These are phyloP conservation scores for Bolborhynchus lineola DNA, from an alignment of 2,113 vertebrate genomes.

Conservation along the genomic window DNA sequence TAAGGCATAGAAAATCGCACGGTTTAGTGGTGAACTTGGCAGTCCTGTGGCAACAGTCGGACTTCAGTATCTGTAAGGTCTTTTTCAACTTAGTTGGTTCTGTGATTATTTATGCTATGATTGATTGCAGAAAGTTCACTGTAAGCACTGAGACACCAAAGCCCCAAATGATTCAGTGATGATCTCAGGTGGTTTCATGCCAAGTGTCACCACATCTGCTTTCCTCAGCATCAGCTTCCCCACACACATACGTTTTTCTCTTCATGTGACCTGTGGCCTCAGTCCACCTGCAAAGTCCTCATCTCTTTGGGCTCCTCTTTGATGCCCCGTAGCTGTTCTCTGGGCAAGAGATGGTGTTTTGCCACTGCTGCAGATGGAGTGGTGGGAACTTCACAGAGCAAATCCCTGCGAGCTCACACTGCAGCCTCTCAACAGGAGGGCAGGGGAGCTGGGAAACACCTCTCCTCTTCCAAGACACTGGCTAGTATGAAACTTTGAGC, in stretches of 20 bases:
- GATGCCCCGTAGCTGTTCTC: neutral
- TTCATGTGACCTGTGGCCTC: neutral
- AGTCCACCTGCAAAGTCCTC: neutral
- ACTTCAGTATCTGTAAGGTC: neutral
- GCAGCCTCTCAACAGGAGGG: neutral
- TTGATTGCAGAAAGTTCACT: neutral
- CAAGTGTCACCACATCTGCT: neutral
- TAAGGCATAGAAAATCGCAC: neutral
- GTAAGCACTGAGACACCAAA: neutral
- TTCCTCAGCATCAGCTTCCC: neutral
- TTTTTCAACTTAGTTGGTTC: neutral
- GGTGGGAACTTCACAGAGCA: neutral
- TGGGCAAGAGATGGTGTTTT: neutral
- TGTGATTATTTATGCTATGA: neutral
- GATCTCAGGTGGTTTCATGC: neutral
- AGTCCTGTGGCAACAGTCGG: neutral
- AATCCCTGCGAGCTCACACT: rapidly evolving
- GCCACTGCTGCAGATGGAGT: neutral
- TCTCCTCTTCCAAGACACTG: neutral
- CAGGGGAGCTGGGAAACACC: rapidly evolving
- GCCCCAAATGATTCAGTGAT: neutral
- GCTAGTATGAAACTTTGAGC: neutral
- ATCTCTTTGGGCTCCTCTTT: neutral
- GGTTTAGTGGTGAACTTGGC: neutral
- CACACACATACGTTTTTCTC: neutral